These are phyloP conservation scores for Myotis davidii DNA, from an alignment of 2,113 vertebrate species.

Conservation along the genomic window DNA sequence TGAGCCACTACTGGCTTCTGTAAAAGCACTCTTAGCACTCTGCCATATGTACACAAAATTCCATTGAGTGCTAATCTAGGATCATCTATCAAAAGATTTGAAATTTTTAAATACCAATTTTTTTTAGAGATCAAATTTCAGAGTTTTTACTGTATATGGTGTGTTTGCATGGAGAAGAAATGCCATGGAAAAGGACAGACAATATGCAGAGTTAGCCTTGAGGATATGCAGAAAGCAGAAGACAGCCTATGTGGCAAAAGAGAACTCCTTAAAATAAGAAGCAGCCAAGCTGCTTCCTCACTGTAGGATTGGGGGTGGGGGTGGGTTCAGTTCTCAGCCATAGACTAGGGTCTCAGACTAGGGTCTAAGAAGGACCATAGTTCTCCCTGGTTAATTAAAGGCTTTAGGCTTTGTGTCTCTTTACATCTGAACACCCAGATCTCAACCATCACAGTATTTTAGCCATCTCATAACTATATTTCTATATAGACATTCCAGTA, in stretches of 20 bases:
- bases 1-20: constrained; percentile 57
- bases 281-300: not conserved
- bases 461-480: not conserved
- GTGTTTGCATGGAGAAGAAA: not conserved
- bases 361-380: not conserved
- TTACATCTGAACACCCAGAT: not conserved
- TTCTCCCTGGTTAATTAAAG: not conserved
- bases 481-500: not conserved
- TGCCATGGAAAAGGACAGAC: not conserved
- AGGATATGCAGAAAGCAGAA: not conserved
- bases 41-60: constrained; percentile 20
- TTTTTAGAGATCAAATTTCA: constrained; percentile 50
- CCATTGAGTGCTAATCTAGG: constrained; percentile 28
- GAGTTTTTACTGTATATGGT: constrained; percentile 62
- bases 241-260: not conserved
- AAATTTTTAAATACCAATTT: constrained; percentile 64
- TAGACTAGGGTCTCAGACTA: not conserved
- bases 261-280: not conserved
- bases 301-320: no score
- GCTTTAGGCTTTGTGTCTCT: not conserved
- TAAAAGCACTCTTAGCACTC: constrained; percentile 3
- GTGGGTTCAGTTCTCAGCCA: not conserved
- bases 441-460: not conserved
- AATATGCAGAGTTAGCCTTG: not conserved
- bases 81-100: constrained; percentile 60